A percentile compares a stretch with the other conserved stretches of the same genome.
Conservation (phyloP, 2,888 invertebrate species). For the Cephonodes hylas region DNA sequence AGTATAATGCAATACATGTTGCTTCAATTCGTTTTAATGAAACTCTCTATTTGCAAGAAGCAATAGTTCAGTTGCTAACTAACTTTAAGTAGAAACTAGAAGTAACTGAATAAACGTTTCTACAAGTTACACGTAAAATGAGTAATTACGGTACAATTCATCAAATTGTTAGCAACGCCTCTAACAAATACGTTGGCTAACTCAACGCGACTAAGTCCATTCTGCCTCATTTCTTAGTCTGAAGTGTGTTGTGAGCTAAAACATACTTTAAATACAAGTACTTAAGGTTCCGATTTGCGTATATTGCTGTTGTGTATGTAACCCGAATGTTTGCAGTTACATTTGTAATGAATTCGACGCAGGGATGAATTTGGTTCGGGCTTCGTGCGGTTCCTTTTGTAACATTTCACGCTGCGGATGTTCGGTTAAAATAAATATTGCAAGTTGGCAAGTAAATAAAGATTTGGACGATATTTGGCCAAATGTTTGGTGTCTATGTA, state of each 20-base stretch:
- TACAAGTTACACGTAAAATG: conserved; percentile 2
- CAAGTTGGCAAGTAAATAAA: neutral
- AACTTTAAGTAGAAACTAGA: neutral
- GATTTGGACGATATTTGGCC: neutral
- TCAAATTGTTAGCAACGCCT: neutral
- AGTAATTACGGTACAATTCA: conserved; percentile 8
- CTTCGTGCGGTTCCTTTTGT: conserved; percentile 14
- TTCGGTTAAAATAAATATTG: conserved; percentile 22
- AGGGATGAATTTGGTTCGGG: conserved; percentile 33
- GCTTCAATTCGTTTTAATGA: too few relatives aligned
- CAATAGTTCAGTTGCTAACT: neutral
- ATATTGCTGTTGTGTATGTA: neutral
- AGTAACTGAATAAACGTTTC: neutral
- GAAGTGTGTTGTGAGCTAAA: neutral
- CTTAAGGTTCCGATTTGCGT: neutral
- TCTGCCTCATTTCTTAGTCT: conserved; percentile 8
- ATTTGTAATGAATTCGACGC: conserved; percentile 42
- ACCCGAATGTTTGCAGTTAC: conserved; percentile 26
- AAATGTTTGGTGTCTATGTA: neutral
- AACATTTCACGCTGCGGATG: conserved; percentile 16
- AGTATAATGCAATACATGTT: too few relatives aligned
- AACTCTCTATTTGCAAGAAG: neutral
- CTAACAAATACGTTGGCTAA: conserved; percentile 6
- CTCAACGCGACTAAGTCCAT: conserved; percentile 8
- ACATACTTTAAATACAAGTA: neutral